Percentiles rank a stretch among this genome's conserved stretches.
Evolutionary conservation across 2,797 vertebrate genomes (phyloP).

Genomic region (Leptodactylus fallax): DNA sequence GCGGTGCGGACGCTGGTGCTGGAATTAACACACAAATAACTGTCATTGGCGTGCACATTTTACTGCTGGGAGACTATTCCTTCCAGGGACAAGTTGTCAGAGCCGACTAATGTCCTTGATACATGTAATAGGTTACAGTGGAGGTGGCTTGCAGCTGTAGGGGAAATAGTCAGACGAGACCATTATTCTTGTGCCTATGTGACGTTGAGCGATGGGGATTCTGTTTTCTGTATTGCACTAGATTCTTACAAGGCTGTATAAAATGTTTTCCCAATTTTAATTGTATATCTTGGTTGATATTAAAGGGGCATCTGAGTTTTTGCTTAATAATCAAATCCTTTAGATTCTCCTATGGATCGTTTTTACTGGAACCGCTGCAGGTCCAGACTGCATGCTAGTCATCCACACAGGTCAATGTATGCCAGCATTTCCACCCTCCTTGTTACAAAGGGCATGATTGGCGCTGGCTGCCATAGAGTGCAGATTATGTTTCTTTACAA

Average conservation of each 20-base stretch:
- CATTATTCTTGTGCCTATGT: not conserved
- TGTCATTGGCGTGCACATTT: slow-evolving; percentile 2
- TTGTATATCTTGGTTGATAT: too few relatives aligned
- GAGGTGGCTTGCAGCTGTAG: slow-evolving; percentile 27
- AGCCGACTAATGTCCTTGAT: not conserved
- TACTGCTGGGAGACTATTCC: not conserved
- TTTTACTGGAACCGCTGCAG: too few relatives aligned
- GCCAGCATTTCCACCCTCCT: too few relatives aligned
- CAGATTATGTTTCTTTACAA: too few relatives aligned
- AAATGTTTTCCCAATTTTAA: too few relatives aligned
- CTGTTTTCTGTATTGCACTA: not conserved
- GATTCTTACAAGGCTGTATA: not conserved
- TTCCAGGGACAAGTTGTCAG: slow-evolving; percentile 1
- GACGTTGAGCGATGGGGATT: not conserved
- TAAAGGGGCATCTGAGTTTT: too few relatives aligned
- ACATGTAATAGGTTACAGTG: slow-evolving; percentile 29
- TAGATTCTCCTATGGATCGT: too few relatives aligned
- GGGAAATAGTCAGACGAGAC: slow-evolving; percentile 5
- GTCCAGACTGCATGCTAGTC: too few relatives aligned
- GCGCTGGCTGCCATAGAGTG: too few relatives aligned
- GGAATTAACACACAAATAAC: slow-evolving; percentile 36
- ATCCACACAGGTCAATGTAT: too few relatives aligned
- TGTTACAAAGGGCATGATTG: too few relatives aligned
- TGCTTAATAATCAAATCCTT: too few relatives aligned
- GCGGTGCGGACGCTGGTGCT: not conserved